Base-by-base conservation (phyloP, 2,888 invertebrate species). In the Patella ulyssiponensis region DNA sequence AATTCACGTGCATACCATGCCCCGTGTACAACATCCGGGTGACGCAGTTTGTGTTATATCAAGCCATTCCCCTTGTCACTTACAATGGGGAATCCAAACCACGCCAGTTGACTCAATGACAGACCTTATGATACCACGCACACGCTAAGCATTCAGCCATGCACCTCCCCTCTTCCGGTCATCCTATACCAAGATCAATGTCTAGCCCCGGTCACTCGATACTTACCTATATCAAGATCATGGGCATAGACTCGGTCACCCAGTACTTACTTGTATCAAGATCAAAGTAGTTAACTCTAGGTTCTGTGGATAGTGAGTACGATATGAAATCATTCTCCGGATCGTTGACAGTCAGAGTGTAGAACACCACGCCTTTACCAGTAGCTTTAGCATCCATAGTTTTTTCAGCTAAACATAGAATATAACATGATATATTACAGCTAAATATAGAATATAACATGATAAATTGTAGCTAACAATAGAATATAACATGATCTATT, bases 251-350 rank as follows among this genome's bases (percentile, higher is more conserved):
- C 44, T 9, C 9, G 44, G 9, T 44, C 1, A 44, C 44, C 44
- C 44, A 9, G 44, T 64, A 23, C 64, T 64, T 64, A 64, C 64
- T 64, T 64, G 64, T 20, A 20, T 64, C 20, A 3, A 71, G 17
- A 11, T 71, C n/a, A 17, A 76, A 76, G 56, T 72, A 76, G 58
- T 76, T 58, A 3, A 76, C 76, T 0, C 15, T n/a, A 12, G 76
- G 76, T 54, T 76, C 71, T 7, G 76, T 76, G 20, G 71, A 70
- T 20, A 76, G 33, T 17, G 58, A 71, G 64, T 76, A 76, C 17
- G 56, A 27, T 12, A 76, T 54, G n/a, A 54, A 71, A 15, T 76
- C 71, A 20, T 53, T 56, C 44, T 76, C 76, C 17, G 69, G 15
- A 69, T 76, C 76, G 1, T 54, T 14, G 14, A 76, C 76, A 33